Conservation (phyloP, 2,797 vertebrate genomes). For the Semotilus atromaculatus region DNA sequence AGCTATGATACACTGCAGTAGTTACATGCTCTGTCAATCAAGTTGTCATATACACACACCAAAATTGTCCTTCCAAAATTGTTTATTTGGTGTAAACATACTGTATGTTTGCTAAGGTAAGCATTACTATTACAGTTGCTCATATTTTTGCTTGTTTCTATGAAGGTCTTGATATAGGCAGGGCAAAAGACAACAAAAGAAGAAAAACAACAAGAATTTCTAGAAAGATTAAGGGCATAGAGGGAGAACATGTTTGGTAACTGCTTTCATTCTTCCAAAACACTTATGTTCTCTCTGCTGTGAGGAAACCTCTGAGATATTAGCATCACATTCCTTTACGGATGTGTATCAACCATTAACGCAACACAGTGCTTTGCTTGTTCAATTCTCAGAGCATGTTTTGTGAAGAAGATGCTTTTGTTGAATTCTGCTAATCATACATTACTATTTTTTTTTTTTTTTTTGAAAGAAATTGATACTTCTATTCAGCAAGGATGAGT, state of each 20-base stretch:
- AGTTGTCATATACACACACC: background rate
- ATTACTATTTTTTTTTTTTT: background rate
- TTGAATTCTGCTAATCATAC: background rate
- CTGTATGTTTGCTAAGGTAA: background rate
- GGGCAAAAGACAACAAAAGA: background rate
- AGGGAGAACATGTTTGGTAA: conserved; percentile 21
- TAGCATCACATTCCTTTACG: conserved; percentile 42
- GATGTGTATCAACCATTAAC: conserved; percentile 40
- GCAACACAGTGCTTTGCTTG: conserved; percentile 8
- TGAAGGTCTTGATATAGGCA: conserved; percentile 11
- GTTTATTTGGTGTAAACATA: background rate
- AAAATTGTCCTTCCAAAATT: background rate
- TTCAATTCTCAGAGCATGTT: conserved; percentile 5
- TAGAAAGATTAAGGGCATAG: conserved; percentile 21
- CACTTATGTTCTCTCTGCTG: conserved; percentile 9
- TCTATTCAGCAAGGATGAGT: background rate
- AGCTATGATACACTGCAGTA: background rate
- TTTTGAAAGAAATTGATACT: background rate
- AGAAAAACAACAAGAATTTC: conserved; percentile 34
- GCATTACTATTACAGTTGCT: background rate
- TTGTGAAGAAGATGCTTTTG: background rate
- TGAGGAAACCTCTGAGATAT: conserved; percentile 36
- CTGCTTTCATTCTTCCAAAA: conserved; percentile 28
- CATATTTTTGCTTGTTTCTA: conserved; percentile 9
- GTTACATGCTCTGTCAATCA: conserved; percentile 27